These are phyloP conservation scores for Aegithalos caudatus DNA, from an alignment of 2,113 vertebrate genomes.

Conservation along the genomic window DNA sequence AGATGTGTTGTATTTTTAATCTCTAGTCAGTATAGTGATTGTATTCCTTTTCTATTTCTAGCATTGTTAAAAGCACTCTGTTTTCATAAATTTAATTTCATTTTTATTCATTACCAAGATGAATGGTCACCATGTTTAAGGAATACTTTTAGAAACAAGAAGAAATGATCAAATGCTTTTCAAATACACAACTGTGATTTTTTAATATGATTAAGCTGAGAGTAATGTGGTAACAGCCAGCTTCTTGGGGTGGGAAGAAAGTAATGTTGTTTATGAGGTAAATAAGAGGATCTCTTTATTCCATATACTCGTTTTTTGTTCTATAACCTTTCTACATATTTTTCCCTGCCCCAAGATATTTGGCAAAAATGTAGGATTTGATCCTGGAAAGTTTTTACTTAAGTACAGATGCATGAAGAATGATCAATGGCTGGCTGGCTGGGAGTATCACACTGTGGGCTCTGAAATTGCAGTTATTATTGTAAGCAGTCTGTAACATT, in stretches of 20 bases:
- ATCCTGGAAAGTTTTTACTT: not conserved
- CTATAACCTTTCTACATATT: not conserved
- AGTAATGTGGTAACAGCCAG: not conserved
- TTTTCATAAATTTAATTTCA: not conserved
- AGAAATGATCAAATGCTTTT: not conserved
- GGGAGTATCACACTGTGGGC: not conserved
- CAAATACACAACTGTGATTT: not conserved
- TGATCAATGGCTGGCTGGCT: not conserved
- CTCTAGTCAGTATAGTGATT: not conserved
- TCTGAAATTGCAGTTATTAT: not conserved
- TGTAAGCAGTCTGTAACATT: not conserved
- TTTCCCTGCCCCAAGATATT: not conserved
- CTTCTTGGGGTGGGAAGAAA: not conserved
- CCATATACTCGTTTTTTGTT: not conserved
- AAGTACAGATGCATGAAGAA: not conserved
- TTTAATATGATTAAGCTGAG: not conserved
- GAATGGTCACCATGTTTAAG: not conserved
- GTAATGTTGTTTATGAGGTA: not conserved
- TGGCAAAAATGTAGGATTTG: not conserved
- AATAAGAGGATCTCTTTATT: not conserved
- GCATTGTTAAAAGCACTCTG: not conserved
- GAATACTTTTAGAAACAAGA: not conserved
- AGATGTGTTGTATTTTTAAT: not conserved
- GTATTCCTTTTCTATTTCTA: not conserved
- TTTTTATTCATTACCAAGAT: not conserved